phyloP scores from a whole-genome alignment of 2,888 invertebrate species.

The Lochmaea capreae region DNA sequence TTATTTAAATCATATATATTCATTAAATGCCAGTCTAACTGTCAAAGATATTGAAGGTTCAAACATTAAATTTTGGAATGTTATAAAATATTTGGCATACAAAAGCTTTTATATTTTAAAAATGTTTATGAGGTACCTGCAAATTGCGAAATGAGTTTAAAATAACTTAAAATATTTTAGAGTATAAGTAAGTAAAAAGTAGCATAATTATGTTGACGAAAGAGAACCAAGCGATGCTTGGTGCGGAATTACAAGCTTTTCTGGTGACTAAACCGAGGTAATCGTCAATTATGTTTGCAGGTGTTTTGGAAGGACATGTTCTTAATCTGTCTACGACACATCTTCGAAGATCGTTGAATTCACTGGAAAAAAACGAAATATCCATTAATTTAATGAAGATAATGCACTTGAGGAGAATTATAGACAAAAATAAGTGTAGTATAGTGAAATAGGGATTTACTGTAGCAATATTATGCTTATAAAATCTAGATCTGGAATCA shows the following conservation, averaged over 20 bases:
- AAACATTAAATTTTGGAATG: too few species aligned
- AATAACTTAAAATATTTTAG: slow-evolving; percentile 23
- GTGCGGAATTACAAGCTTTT: slow-evolving; percentile 20
- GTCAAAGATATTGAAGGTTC: too few species aligned
- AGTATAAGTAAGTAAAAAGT: slow-evolving; percentile 17
- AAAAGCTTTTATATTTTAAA: slow-evolving; percentile 4
- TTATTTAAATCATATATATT: neutral
- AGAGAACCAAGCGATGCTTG: slow-evolving; percentile 19
- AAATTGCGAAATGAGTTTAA: slow-evolving; percentile 1
- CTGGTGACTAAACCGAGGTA: neutral
- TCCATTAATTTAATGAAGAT: neutral
- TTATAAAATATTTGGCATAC: neutral
- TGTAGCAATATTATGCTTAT: too few species aligned
- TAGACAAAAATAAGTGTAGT: too few species aligned
- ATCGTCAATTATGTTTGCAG: slow-evolving; percentile 18
- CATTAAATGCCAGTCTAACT: neutral
- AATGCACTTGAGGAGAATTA: too few species aligned
- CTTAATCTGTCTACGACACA: neutral
- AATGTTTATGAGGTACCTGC: slow-evolving; percentile 16
- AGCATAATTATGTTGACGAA: slow-evolving; percentile 17
- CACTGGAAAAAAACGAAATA: slow-evolving; percentile 22
- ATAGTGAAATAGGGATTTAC: too few species aligned
- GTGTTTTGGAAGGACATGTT: neutral
- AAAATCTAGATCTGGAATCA: too few species aligned
- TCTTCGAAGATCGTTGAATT: neutral